Evolutionary conservation across 2,113 vertebrate species (phyloP).

Genomic region (Trogon melanurus): DNA sequence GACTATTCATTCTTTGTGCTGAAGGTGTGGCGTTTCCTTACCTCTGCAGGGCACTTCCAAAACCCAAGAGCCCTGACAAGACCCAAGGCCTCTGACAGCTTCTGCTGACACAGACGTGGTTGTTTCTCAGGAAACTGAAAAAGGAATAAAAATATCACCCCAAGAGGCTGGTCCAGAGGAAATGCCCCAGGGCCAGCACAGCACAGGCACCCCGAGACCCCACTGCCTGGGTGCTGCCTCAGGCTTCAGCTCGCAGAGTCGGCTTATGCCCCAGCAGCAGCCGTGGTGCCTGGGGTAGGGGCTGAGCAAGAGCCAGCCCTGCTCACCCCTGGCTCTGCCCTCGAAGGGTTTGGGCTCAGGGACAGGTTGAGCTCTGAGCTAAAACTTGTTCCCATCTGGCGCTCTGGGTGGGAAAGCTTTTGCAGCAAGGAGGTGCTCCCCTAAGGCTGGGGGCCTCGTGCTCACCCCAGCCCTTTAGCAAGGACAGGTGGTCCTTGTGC

Average conservation of each 20-base stretch:
- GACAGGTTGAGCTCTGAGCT: background rate
- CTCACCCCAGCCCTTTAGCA: background rate
- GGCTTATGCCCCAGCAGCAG: fast-evolving
- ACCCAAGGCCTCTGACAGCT: background rate
- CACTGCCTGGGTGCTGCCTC: fast-evolving
- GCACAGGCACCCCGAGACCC: background rate
- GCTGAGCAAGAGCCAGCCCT: background rate
- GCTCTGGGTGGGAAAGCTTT: background rate
- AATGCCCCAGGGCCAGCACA: fast-evolving
- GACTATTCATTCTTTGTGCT: background rate
- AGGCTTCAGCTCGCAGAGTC: fast-evolving
- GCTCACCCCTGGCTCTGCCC: background rate
- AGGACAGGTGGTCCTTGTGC: background rate
- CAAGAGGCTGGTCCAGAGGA: background rate
- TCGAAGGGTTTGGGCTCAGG: too few relatives aligned
- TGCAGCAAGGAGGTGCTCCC: background rate
- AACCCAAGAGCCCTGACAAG: background rate
- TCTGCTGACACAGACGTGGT: background rate
- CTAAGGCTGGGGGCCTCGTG: background rate
- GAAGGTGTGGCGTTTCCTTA: background rate
- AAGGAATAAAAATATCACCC: background rate
- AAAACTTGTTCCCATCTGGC: background rate
- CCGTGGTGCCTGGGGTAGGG: background rate
- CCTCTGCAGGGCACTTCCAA: background rate
- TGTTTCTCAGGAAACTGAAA: background rate